These are phyloP conservation scores for Agrochola lota DNA, from an alignment of 2,888 invertebrate genomes.

Conservation along the genomic window DNA sequence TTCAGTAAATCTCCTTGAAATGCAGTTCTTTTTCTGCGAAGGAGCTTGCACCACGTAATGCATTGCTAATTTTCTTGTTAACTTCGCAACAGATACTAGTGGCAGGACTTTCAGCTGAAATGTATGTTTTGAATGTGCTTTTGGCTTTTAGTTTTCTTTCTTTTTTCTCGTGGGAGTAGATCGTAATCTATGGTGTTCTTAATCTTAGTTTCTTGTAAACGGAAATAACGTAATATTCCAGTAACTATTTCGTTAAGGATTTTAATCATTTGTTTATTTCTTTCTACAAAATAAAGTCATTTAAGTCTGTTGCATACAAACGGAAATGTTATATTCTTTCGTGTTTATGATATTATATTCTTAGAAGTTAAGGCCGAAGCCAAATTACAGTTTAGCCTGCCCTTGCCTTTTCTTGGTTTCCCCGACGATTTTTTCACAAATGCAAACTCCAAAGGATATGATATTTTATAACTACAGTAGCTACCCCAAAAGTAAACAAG, in stretches of 20 bases:
- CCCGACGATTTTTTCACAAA: neutral
- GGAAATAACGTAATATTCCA: neutral
- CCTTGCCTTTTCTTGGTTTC: neutral
- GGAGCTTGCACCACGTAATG: constrained; percentile 60
- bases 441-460: too few species aligned
- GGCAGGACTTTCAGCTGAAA: constrained; percentile 19
- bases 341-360: neutral
- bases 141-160: constrained; percentile 11
- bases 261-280: neutral
- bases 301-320: neutral
- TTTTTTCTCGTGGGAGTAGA: neutral
- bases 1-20: constrained; percentile 30
- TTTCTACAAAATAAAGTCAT: neutral
- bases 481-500: neutral
- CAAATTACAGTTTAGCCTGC: neutral
- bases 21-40: constrained; percentile 57
- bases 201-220: neutral
- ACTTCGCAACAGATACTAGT: constrained; percentile 54
- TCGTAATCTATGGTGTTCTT: neutral
- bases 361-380: neutral
- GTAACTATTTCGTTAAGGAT: neutral
- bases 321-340: neutral
- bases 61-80: constrained; percentile 69
- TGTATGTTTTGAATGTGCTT: constrained; percentile 31
- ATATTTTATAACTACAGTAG: too few species aligned